These are phyloP conservation scores for Heliconius aoede DNA, from an alignment of 2,888 invertebrate species.

Conservation along the genomic window DNA sequence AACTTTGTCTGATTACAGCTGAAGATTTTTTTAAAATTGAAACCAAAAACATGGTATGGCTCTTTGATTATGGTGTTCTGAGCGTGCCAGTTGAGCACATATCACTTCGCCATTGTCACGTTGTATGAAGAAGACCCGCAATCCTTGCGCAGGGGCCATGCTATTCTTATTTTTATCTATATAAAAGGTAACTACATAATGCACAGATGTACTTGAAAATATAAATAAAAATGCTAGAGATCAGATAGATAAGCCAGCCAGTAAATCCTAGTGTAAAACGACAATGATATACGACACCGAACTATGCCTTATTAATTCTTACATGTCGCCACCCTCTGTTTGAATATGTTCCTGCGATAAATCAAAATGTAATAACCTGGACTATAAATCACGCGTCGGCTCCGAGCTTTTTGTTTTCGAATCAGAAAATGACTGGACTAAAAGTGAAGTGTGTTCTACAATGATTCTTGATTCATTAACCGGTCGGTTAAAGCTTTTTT, in stretches of 20 bases:
- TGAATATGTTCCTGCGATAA: conserved; percentile 47
- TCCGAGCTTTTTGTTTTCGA: conserved; percentile 37
- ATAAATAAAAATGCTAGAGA: neutral
- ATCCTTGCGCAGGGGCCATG: too few species aligned
- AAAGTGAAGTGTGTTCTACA: neutral
- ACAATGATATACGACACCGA: conserved; percentile 38
- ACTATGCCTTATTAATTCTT: conserved; percentile 43
- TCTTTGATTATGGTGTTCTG: too few species aligned
- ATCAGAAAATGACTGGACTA: conserved; percentile 18
- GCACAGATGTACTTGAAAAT: neutral
- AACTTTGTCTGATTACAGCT: too few species aligned
- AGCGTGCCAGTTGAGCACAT: too few species aligned
- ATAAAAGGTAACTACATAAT: neutral
- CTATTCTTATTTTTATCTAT: neutral
- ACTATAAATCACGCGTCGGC: conserved; percentile 51
- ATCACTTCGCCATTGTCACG: too few species aligned
- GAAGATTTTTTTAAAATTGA: too few species aligned
- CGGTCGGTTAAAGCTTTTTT: neutral
- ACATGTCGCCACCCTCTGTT: conserved; percentile 42
- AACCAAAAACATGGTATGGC: too few species aligned
- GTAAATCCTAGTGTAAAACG: conserved; percentile 20
- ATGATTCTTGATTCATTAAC: neutral
- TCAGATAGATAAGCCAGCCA: conserved; percentile 1
- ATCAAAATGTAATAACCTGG: conserved; percentile 55
- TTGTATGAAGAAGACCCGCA: too few species aligned